Conservation (phyloP, 2,797 vertebrate genomes). For the Clamator glandarius region DNA sequence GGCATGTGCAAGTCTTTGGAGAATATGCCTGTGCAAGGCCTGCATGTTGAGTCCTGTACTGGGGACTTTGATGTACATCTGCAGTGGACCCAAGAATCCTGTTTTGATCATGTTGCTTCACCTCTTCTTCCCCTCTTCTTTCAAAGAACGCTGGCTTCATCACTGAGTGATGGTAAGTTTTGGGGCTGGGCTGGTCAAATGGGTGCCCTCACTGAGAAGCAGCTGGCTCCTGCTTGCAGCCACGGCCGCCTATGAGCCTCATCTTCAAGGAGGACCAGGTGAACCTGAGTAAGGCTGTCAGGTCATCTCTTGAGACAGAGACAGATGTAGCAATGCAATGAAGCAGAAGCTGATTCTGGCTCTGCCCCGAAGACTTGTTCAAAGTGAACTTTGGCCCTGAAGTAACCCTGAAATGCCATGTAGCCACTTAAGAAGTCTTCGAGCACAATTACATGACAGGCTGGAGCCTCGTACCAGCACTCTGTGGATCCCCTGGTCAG, state of each 20-base stretch:
- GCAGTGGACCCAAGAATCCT: neutral
- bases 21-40: neutral
- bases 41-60: fast-evolving
- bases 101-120: neutral
- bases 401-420: neutral
- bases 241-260: neutral
- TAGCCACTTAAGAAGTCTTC: neutral
- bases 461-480: neutral
- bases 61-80: neutral
- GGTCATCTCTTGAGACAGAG: neutral
- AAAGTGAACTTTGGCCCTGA: neutral
- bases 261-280: neutral
- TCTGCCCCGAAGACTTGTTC: neutral
- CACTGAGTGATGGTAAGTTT: neutral
- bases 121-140: neutral
- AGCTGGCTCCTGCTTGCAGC: neutral
- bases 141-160: neutral
- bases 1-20: neutral
- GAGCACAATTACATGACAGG: neutral
- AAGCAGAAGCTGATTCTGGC: neutral
- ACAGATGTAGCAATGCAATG: neutral
- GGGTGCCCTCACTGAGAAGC: too few relatives aligned
- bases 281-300: neutral
- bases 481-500: neutral
- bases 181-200: neutral